These are phyloP conservation scores for Leptodirus hochenwartii DNA, from an alignment of 2,888 invertebrate species.

Conservation along the genomic window DNA sequence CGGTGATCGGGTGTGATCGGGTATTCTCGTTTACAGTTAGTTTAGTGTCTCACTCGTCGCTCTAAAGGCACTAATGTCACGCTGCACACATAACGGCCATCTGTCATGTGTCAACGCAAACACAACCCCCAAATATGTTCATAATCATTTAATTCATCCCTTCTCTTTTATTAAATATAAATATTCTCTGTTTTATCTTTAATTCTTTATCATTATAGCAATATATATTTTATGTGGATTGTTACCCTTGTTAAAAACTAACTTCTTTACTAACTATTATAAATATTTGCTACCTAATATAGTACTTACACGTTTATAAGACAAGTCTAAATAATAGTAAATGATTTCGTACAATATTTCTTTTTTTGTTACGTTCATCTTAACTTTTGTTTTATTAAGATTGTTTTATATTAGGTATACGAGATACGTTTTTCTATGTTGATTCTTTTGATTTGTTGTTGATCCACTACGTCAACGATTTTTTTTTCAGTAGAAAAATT, in stretches of 20 bases:
- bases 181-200: conserved; percentile 21
- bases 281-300: too few relatives aligned
- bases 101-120: conserved; percentile 18
- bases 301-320: too few relatives aligned
- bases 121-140: conserved; percentile 27
- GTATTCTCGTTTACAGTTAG: too few relatives aligned
- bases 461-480: conserved; percentile 16
- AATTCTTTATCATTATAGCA: conserved; percentile 18
- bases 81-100: too few relatives aligned
- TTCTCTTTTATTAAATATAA: conserved; percentile 23
- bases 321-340: too few relatives aligned
- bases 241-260: conserved; percentile 16
- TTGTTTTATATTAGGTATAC: conserved; percentile 5
- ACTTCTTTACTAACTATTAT: conserved; percentile 8
- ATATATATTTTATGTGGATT: conserved; percentile 27
- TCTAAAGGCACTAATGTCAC: conserved; percentile 31
- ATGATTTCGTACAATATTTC: too few relatives aligned
- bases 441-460: neutral
- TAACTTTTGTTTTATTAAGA: conserved; percentile 6
- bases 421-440: conserved; percentile 3
- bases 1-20: too few relatives aligned
- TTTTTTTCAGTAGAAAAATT: conserved; percentile 3
- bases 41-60: conserved; percentile 28
- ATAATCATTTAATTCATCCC: conserved; percentile 4
- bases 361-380: too few relatives aligned